Evolutionary conservation across 2,797 vertebrate genomes (phyloP).

Genomic region (Danionella dracula): DNA sequence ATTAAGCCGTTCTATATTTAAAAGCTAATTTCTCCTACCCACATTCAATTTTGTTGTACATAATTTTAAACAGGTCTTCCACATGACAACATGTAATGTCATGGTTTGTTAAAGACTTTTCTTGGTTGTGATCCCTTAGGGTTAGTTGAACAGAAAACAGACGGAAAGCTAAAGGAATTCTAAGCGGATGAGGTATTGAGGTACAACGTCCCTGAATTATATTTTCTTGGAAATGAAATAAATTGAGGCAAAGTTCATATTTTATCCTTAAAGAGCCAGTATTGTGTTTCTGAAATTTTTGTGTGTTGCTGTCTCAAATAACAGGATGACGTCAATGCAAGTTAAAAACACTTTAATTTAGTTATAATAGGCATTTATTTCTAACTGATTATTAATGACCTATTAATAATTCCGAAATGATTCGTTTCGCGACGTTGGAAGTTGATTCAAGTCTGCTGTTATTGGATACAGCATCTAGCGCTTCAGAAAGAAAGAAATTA

Average conservation of each 20-base stretch:
- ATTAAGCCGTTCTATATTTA: conserved; percentile 41
- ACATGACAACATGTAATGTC: conserved; percentile 28
- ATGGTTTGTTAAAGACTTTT: conserved; percentile 17
- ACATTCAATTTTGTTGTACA: conserved; percentile 40
- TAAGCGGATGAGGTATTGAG: background rate
- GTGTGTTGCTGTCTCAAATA: too few species aligned
- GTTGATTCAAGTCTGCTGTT: too few species aligned
- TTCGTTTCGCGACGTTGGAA: too few species aligned
- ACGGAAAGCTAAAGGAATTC: background rate
- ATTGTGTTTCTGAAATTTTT: background rate
- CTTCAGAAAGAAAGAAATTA: too few species aligned
- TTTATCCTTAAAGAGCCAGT: background rate
- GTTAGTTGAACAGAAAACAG: conserved; percentile 21
- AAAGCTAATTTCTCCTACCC: conserved; percentile 27
- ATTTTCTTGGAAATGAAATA: background rate
- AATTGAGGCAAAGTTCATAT: background rate
- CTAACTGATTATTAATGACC: too few species aligned
- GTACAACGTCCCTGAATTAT: background rate
- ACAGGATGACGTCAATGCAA: too few species aligned
- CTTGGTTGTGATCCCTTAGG: background rate
- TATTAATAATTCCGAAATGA: too few species aligned
- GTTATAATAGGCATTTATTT: too few species aligned
- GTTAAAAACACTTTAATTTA: too few species aligned
- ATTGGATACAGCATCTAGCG: too few species aligned
- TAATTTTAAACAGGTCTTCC: conserved; percentile 28